These are phyloP conservation scores for Cremastinae sp. DNA, from an alignment of 2,888 invertebrate genomes.

Conservation along the genomic window DNA sequence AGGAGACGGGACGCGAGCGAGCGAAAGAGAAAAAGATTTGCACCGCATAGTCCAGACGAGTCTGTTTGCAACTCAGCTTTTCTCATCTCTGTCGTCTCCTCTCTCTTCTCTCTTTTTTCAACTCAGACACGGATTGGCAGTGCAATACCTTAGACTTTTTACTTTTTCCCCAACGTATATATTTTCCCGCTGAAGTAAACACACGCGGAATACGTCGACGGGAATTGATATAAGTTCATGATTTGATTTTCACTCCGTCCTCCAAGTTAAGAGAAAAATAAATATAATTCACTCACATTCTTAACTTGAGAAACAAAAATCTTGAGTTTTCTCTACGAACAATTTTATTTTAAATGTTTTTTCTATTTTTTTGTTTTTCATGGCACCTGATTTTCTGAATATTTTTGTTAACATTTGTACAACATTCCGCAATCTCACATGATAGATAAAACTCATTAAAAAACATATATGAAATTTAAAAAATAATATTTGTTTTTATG, in stretches of 20 bases:
- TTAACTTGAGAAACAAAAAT: too few species aligned
- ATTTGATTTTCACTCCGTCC: neutral
- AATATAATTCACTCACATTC: too few species aligned
- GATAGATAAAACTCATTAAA: too few species aligned
- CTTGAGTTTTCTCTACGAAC: too few species aligned
- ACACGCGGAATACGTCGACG: neutral
- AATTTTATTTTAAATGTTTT: too few species aligned
- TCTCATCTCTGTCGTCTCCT: slow-evolving; percentile 33
- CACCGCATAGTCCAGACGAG: slow-evolving; percentile 35
- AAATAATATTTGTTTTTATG: too few species aligned
- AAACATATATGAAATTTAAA: too few species aligned
- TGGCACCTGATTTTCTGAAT: neutral
- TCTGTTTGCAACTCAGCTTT: slow-evolving; percentile 53
- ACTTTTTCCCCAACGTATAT: neutral
- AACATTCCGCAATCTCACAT: too few species aligned
- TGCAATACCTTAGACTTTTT: slow-evolving; percentile 27
- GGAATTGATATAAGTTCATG: neutral
- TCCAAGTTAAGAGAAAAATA: neutral
- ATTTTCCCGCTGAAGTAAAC: neutral
- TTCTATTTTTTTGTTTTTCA: neutral
- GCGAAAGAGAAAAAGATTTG: slow-evolving; percentile 34
- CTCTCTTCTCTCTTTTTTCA: slow-evolving; percentile 38
- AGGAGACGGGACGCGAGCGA: slow-evolving; percentile 21
- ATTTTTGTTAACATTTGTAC: too few species aligned
- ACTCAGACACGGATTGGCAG: slow-evolving; percentile 53